Conservation (phyloP, 2,797 vertebrate genomes). For the Selene dorsalis region DNA sequence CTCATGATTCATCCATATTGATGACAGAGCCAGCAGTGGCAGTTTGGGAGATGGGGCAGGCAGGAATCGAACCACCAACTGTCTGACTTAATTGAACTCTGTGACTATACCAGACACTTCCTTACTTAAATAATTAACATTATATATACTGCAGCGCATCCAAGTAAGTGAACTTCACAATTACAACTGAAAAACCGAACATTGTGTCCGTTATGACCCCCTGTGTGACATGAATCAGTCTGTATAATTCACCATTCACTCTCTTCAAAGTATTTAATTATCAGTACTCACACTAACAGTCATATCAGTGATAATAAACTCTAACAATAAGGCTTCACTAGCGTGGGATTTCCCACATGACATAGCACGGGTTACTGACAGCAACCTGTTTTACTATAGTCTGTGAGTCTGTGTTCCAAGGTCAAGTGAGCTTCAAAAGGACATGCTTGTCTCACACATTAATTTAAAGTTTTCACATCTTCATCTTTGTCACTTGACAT, state of each 20-base stretch:
- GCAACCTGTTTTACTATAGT: not conserved
- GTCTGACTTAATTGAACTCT: not conserved
- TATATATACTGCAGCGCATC: not conserved
- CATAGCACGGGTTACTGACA: not conserved
- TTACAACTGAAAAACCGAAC: not conserved
- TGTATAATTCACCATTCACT: not conserved
- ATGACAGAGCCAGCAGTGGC: too few species aligned
- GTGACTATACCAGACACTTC: not conserved
- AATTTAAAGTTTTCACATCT: not conserved
- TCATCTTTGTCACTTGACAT: not conserved
- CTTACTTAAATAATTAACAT: not conserved
- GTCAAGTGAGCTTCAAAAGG: not conserved
- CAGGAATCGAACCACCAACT: too few species aligned
- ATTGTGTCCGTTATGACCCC: not conserved
- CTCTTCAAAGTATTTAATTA: not conserved
- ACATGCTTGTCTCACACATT: not conserved
- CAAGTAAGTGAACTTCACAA: not conserved
- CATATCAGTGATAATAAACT: not conserved
- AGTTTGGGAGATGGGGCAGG: too few species aligned
- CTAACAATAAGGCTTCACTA: not conserved
- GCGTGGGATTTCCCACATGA: conserved; percentile 37
- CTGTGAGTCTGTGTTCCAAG: too few species aligned
- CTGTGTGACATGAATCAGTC: not conserved
- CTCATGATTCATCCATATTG: too few species aligned
- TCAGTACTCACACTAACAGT: not conserved